phyloP scores from a whole-genome alignment of 2,888 invertebrate genomes.

The Epistrophella euchroma region DNA sequence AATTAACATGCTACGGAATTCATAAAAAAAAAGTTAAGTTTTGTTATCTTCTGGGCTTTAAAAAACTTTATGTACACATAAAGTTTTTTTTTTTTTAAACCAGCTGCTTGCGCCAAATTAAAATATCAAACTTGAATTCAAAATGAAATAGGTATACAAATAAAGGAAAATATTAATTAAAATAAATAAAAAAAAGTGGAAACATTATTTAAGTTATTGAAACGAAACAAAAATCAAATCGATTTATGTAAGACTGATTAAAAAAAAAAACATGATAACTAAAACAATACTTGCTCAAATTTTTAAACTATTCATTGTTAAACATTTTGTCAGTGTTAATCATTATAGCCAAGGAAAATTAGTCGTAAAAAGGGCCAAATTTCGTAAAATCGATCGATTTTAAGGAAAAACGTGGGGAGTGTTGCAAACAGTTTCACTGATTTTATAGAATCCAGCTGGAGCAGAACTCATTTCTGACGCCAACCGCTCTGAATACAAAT shows the following conservation, averaged over 20 bases:
- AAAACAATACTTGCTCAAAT: not conserved
- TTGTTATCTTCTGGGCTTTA: not conserved
- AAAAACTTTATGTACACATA: not conserved
- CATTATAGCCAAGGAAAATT: not conserved
- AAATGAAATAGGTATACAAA: not conserved
- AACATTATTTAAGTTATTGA: not conserved
- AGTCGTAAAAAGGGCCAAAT: not conserved
- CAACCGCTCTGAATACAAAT: too few relatives aligned
- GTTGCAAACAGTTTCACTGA: too few relatives aligned
- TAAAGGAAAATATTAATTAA: not conserved
- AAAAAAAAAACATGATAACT: too few relatives aligned
- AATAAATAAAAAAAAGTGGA: not conserved
- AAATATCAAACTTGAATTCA: not conserved
- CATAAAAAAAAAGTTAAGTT: not conserved
- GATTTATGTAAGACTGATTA: not conserved
- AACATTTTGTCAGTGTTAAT: not conserved
- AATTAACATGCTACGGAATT: not conserved
- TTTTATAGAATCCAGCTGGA: too few relatives aligned
- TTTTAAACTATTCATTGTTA: not conserved
- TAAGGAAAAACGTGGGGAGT: too few relatives aligned
- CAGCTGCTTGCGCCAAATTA: not conserved
- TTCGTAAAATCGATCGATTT: too few relatives aligned
- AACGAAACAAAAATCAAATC: conserved; percentile 43
- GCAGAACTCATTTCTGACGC: too few relatives aligned
- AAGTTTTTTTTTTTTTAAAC: not conserved